These are phyloP conservation scores for Calypte anna DNA, from an alignment of 2,113 vertebrate species.

Conservation along the genomic window DNA sequence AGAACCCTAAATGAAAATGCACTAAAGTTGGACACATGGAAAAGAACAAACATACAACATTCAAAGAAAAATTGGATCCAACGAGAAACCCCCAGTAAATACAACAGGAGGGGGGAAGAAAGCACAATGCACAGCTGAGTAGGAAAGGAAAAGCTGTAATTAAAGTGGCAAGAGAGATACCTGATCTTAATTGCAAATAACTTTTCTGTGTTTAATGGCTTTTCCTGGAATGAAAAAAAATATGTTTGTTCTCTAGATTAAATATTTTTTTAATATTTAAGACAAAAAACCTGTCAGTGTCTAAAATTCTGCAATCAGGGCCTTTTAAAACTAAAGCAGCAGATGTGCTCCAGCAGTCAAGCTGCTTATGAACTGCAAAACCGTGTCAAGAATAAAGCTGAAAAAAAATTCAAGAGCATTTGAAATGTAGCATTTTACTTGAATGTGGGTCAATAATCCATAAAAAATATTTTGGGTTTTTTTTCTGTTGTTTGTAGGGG, in stretches of 20 bases:
- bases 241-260: neutral
- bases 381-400: neutral
- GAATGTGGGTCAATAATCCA: conserved; percentile 40
- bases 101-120: neutral
- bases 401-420: neutral
- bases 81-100: neutral
- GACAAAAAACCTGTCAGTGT: neutral
- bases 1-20: neutral
- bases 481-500: too few species aligned
- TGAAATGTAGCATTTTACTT: neutral
- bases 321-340: conserved; percentile 16
- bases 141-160: neutral
- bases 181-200: neutral
- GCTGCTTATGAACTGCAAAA: neutral
- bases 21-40: neutral
- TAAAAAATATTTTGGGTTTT: neutral
- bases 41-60: neutral
- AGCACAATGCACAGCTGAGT: neutral
- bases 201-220: neutral
- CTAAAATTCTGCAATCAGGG: neutral
- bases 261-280: neutral
- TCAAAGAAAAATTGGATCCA: neutral
- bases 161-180: neutral
- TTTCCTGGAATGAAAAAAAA: neutral
- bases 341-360: conserved; percentile 34